Evolutionary conservation across 1,140 invertebrate genomes (phyloP).

Genomic region (Capitella teleta): DNA sequence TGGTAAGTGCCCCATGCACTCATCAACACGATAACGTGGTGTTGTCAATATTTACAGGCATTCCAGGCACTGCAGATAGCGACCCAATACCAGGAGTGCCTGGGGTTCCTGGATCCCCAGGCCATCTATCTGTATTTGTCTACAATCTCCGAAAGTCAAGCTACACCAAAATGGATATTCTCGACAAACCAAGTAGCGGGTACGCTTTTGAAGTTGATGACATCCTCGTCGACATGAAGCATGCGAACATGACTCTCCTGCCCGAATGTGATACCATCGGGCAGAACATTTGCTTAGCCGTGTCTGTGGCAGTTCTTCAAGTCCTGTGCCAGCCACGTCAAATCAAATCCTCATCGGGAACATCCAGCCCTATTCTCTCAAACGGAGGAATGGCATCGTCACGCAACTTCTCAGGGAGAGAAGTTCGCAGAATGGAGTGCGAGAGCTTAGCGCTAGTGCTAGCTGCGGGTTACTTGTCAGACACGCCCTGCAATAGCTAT

Average conservation of each 20-base stretch:
- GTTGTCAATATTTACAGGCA: neutral
- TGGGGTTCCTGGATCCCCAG: conserved; percentile 20
- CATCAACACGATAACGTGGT: neutral
- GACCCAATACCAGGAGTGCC: conserved; percentile 13
- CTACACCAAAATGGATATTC: conserved; percentile 15
- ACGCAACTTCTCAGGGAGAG: no score
- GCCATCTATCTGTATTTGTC: conserved; percentile 23
- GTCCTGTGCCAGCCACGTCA: no score
- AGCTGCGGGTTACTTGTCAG: no score
- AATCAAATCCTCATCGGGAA: no score
- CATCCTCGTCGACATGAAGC: conserved; percentile 13
- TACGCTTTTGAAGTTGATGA: conserved; percentile 11
- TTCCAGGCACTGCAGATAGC: conserved; percentile 3
- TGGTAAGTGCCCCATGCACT: neutral
- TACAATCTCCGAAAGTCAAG: conserved; percentile 17
- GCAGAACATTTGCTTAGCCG: conserved; percentile 28
- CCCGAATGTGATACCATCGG: conserved; percentile 19
- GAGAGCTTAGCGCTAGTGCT: no score
- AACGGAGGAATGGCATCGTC: no score
- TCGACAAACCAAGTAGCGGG: neutral
- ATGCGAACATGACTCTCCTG: conserved; percentile 8
- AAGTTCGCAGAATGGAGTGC: no score
- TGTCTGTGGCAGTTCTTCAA: conserved; percentile 28
- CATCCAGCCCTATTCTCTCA: no score
- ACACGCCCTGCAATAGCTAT: no score